Conservation (phyloP, 2,797 vertebrate species). For the Enteromius paludinosus region DNA sequence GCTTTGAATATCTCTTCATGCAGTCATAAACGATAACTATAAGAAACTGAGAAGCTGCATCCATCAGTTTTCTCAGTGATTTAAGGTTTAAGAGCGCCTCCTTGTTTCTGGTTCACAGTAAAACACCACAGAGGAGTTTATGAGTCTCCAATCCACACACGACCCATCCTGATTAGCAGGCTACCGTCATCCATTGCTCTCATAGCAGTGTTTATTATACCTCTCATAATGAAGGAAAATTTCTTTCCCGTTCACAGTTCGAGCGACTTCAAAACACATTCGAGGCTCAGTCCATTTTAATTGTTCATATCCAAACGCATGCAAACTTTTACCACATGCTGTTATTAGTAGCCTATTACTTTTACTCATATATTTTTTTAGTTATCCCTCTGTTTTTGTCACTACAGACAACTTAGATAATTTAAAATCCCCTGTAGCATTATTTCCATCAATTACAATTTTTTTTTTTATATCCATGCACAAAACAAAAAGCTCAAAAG, state of each 20-base stretch:
- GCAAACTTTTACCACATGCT: neutral
- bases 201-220: neutral
- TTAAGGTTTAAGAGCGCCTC: constrained; percentile 61
- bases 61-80: neutral
- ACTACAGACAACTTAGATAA: neutral
- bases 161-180: neutral
- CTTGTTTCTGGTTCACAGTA: constrained; percentile 49
- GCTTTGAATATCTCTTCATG: neutral
- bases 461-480: neutral
- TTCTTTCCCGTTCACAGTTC: neutral
- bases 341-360: neutral
- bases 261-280: neutral
- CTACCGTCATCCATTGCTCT: neutral
- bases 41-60: neutral
- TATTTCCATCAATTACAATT: neutral
- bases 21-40: neutral
- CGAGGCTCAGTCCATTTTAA: neutral
- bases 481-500: neutral
- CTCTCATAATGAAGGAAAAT: neutral
- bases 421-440: neutral
- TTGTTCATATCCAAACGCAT: neutral
- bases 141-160: neutral
- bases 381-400: neutral
- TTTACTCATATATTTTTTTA: neutral
- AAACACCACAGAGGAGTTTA: constrained; percentile 11